Evolutionary conservation across 2,888 invertebrate genomes (phyloP).

Genomic region (Venustoraphidia nigricollis): DNA sequence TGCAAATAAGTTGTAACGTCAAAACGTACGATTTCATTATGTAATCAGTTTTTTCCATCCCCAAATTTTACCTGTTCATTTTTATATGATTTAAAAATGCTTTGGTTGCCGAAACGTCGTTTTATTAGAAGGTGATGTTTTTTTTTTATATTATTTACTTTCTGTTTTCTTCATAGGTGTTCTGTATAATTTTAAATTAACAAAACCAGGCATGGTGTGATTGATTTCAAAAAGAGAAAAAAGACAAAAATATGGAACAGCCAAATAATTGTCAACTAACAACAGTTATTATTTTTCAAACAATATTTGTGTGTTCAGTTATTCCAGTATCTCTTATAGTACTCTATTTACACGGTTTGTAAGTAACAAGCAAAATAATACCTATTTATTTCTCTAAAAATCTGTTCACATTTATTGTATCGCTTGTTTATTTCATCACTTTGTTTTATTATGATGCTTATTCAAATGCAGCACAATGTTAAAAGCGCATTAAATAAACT

Average conservation of each 20-base stretch:
- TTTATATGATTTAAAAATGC: conserved; percentile 8
- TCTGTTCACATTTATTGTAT: too few species aligned
- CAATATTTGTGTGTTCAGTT: conserved; percentile 4
- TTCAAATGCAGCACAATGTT: too few species aligned
- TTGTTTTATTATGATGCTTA: too few species aligned
- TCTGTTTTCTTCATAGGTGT: background rate
- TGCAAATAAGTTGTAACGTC: too few species aligned
- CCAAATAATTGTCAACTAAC: background rate
- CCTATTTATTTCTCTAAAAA: too few species aligned
- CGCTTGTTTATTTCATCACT: too few species aligned
- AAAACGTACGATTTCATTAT: too few species aligned
- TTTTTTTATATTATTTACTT: conserved; percentile 5
- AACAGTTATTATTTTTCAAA: background rate
- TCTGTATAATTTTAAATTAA: background rate
- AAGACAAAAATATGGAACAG: background rate
- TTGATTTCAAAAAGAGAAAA: background rate
- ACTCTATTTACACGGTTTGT: conserved; percentile 13
- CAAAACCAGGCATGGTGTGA: background rate
- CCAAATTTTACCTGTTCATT: background rate
- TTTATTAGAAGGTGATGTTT: conserved; percentile 14
- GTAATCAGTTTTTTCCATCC: too few species aligned
- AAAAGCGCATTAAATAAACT: too few species aligned
- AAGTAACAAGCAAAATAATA: conserved; percentile 8
- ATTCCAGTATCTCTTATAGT: conserved; percentile 11
- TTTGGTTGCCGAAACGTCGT: conserved; percentile 13